These are phyloP conservation scores for Thunnus thynnus DNA, from an alignment of 2,113 vertebrate genomes.

Conservation along the genomic window DNA sequence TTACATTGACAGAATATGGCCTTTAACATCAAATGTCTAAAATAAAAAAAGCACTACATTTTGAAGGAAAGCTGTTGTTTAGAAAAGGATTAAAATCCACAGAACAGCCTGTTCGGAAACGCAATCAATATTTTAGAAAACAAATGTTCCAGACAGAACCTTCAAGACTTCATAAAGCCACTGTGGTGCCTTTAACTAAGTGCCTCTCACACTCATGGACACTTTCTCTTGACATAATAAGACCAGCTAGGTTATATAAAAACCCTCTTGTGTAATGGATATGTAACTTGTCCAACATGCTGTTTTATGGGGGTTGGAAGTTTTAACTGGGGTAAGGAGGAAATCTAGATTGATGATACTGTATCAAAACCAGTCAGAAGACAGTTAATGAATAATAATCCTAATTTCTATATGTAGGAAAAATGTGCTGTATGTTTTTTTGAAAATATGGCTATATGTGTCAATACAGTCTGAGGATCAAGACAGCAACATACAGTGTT, in stretches of 20 bases:
- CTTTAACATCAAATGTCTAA: neutral
- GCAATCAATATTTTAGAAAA: constrained; percentile 18
- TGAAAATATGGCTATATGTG: no score
- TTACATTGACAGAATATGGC: no score
- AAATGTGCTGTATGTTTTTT: neutral
- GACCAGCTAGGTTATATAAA: constrained; percentile 77
- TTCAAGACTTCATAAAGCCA: constrained; percentile 2
- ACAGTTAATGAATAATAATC: neutral
- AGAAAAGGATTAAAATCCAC: neutral
- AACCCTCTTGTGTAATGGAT: constrained; percentile 75
- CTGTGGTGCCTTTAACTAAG: constrained; percentile 47
- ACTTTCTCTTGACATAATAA: constrained; percentile 74
- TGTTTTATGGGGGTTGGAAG: constrained; percentile 9
- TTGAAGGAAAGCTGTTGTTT: neutral
- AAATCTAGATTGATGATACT: no score
- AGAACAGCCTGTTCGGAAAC: constrained; percentile 10
- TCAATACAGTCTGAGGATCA: neutral
- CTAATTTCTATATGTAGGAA: neutral
- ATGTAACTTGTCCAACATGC: constrained; percentile 54
- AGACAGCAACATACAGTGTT: neutral
- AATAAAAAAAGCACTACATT: neutral
- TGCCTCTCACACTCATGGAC: constrained; percentile 39
- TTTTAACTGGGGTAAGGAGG: neutral
- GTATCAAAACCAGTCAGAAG: neutral
- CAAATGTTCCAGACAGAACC: constrained; percentile 3